Conservation (phyloP, 1,140 invertebrate species). For the Phocides pigmalion region DNA sequence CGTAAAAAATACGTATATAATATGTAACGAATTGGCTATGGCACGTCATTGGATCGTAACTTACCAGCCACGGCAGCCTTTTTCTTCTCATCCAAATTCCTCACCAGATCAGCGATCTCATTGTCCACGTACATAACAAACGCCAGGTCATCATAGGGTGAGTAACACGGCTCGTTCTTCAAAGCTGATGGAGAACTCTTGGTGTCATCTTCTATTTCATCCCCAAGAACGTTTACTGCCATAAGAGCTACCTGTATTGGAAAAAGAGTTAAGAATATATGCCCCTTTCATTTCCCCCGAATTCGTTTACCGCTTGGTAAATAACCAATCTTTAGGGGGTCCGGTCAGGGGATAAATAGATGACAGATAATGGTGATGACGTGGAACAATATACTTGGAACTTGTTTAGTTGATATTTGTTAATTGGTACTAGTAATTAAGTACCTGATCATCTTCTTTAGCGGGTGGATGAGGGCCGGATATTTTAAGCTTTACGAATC, state of each 20-base stretch:
- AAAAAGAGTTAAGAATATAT: constrained; percentile 37
- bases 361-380: too few species aligned
- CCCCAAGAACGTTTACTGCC: constrained; percentile 91
- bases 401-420: too few species aligned
- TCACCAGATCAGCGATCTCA: constrained; percentile 95
- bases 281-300: too few species aligned
- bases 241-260: constrained; percentile 87
- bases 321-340: too few species aligned
- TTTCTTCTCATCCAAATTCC: constrained; percentile 94
- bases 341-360: too few species aligned
- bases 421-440: constrained; percentile 25
- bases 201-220: constrained; percentile 79
- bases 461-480: constrained; percentile 89
- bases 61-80: constrained; percentile 91
- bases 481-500: constrained; percentile 93
- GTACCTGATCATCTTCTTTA: constrained; percentile 89
- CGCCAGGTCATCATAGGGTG: constrained; percentile 96
- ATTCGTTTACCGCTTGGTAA: too few species aligned
- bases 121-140: constrained; percentile 98
- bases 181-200: constrained; percentile 48
- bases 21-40: too few species aligned
- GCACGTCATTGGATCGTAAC: too few species aligned
- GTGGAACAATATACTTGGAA: too few species aligned
- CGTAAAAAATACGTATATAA: too few species aligned
- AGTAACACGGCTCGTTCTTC: constrained; percentile 85